Conservation (phyloP, 2,113 vertebrate species). For the Electrona antarctica region DNA sequence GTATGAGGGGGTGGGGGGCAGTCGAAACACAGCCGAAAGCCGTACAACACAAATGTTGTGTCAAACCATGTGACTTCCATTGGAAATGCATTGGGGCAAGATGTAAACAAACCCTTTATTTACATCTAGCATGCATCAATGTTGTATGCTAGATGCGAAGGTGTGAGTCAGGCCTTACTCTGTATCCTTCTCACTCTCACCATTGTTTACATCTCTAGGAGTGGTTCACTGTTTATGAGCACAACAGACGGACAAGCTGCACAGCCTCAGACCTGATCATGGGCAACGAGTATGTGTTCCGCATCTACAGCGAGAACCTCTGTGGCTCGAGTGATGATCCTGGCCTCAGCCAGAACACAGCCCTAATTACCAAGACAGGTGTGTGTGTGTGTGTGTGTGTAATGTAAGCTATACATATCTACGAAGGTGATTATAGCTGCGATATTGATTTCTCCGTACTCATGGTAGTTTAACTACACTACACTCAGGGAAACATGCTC, state of each 20-base stretch:
- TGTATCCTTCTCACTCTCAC: neutral
- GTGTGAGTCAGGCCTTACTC: too few relatives aligned
- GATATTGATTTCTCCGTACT: neutral
- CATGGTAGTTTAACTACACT: too few relatives aligned
- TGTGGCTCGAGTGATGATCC: constrained; percentile 85
- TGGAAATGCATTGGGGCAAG: too few relatives aligned
- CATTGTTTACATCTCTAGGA: constrained; percentile 70
- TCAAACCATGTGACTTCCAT: too few relatives aligned
- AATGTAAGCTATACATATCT: too few relatives aligned
- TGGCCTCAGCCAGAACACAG: constrained; percentile 83
- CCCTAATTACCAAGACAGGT: constrained; percentile 84
- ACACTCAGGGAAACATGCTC: neutral
- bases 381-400: constrained; percentile 16
- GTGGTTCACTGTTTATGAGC: constrained; percentile 90
- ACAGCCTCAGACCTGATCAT: constrained; percentile 88
- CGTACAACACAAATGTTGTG: too few relatives aligned
- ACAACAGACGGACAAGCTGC: constrained; percentile 82
- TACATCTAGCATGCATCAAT: too few relatives aligned
- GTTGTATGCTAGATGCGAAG: too few relatives aligned
- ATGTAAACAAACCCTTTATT: too few relatives aligned
- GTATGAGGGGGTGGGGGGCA: too few relatives aligned
- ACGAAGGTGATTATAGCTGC: neutral
- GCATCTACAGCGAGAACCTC: constrained; percentile 86
- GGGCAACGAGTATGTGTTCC: constrained; percentile 90
- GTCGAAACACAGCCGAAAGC: too few relatives aligned